A percentile compares a stretch with the other conserved stretches of the same genome.
These are phyloP conservation scores for Lophius americanus DNA, from an alignment of 2,797 vertebrate genomes.

Conservation along the genomic window DNA sequence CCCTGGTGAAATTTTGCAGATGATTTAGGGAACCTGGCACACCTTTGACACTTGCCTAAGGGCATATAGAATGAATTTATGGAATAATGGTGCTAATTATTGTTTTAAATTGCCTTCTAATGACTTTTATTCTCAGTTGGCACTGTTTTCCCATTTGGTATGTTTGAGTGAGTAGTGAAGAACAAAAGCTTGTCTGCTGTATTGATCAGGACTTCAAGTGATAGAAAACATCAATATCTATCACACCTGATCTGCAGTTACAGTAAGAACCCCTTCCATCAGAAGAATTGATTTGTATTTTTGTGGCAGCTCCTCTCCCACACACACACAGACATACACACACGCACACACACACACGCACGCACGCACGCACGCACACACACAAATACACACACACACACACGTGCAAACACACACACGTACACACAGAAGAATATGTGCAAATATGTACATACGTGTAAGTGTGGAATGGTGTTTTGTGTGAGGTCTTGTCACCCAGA, in stretches of 20 bases:
- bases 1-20: slow-evolving; percentile 21
- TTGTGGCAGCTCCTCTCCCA: too few species aligned
- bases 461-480: slow-evolving; percentile 24
- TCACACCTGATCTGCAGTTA: slow-evolving; percentile 51
- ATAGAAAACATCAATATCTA: slow-evolving; percentile 52
- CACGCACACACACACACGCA: too few species aligned
- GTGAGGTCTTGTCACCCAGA: slow-evolving; percentile 51
- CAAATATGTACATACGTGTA: neutral
- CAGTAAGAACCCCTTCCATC: slow-evolving; percentile 5
- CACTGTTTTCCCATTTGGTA: slow-evolving; percentile 1
- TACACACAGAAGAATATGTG: neutral
- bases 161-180: neutral
- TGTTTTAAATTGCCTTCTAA: slow-evolving; percentile 34
- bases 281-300: neutral
- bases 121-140: slow-evolving; percentile 7
- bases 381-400: too few species aligned
- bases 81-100: slow-evolving; percentile 40
- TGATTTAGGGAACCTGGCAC: slow-evolving; percentile 32
- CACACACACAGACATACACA: too few species aligned
- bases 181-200: slow-evolving; percentile 9
- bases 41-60: slow-evolving; percentile 37
- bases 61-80: slow-evolving; percentile 1
- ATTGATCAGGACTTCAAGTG: slow-evolving; percentile 43
- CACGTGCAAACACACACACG: too few species aligned
- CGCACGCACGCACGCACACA: too few species aligned